phyloP scores from a whole-genome alignment of 2,113 vertebrate genomes.

The Rhinolophus sinicus region DNA sequence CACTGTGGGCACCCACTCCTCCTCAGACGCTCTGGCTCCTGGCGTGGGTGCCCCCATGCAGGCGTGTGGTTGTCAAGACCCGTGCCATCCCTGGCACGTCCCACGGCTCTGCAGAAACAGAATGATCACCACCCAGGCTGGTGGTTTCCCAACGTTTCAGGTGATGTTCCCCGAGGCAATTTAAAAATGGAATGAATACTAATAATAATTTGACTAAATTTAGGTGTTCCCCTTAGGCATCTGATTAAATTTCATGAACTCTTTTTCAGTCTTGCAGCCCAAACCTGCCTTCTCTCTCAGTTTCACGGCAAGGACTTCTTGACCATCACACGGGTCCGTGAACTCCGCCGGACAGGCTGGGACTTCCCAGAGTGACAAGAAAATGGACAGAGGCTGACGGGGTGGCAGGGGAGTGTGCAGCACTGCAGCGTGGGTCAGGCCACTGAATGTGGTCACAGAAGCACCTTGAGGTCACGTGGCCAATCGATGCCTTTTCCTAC shows the following conservation, averaged over 20 bases:
- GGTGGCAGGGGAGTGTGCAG: not conserved
- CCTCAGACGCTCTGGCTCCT: not conserved
- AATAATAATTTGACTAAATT: slow-evolving; percentile 79
- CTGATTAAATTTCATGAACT: slow-evolving; percentile 77
- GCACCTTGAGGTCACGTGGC: not conserved
- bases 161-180: slow-evolving; percentile 67
- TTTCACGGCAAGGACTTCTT: not conserved
- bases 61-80: rapidly evolving
- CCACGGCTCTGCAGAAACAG: not conserved
- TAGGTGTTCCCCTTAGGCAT: slow-evolving; percentile 73
- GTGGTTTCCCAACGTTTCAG: not conserved
- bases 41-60: not conserved
- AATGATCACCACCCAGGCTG: slow-evolving; percentile 4
- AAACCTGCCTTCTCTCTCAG: not conserved
- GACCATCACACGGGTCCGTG: not conserved
- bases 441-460: not conserved
- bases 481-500: not conserved
- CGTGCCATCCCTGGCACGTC: rapidly evolving
- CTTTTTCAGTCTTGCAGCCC: slow-evolving; percentile 43
- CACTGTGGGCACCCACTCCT: rapidly evolving
- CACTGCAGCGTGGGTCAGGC: rapidly evolving
- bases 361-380: rapidly evolving
- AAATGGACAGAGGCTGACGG: rapidly evolving
- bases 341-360: not conserved
- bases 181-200: slow-evolving; percentile 70